Percentiles rank a stretch among this genome's conserved stretches.
Evolutionary conservation across 2,113 vertebrate genomes (phyloP).

Genomic region (Acanthisitta chloris): DNA sequence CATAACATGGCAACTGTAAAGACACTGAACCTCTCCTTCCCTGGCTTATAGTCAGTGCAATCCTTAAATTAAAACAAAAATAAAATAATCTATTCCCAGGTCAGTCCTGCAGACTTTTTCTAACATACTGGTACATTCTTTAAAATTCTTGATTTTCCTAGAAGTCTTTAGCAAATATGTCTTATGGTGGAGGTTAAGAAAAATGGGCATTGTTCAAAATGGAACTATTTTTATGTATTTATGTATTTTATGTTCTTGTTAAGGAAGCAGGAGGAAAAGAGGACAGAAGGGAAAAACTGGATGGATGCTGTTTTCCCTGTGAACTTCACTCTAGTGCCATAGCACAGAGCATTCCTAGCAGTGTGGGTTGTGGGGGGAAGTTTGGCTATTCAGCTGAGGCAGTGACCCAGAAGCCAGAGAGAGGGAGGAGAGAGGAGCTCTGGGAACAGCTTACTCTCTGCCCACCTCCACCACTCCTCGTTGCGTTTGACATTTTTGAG

Average conservation of each 20-base stretch:
- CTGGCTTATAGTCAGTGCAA: neutral
- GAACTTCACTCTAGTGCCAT: neutral
- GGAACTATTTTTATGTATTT: neutral
- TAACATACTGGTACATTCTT: neutral
- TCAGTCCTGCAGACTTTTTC: neutral
- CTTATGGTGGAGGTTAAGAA: neutral
- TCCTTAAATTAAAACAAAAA: neutral
- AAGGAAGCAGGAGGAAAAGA: neutral
- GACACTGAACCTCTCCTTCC: neutral
- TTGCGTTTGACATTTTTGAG: conserved; percentile 45
- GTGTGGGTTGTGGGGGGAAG: neutral
- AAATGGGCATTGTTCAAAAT: neutral
- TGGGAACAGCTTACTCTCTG: neutral
- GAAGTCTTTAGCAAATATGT: neutral
- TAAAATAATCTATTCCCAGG: neutral
- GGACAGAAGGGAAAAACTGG: neutral
- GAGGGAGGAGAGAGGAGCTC: conserved; percentile 37
- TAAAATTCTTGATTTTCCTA: neutral
- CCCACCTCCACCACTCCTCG: too few species aligned
- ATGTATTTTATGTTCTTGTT: neutral
- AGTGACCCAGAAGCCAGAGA: conserved; percentile 27
- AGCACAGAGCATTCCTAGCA: neutral
- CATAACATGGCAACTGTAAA: neutral
- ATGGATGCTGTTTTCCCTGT: neutral
- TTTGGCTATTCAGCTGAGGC: neutral